Base-by-base conservation (phyloP, 2,797 vertebrate species). In the Merluccius polli region DNA sequence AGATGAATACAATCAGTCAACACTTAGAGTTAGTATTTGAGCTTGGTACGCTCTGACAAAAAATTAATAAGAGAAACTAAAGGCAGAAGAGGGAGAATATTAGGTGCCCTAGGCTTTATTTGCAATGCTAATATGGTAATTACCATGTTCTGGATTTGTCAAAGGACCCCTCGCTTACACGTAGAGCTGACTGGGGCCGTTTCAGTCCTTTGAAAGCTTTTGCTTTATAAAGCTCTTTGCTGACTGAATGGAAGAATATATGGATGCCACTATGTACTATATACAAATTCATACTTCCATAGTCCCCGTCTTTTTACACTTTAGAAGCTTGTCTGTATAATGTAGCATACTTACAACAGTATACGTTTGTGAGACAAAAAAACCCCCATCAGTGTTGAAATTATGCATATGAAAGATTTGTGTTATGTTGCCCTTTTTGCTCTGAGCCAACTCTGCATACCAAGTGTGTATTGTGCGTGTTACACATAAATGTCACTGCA, bases 111-210 rank as follows among this genome's bases (percentile, higher is more conserved):
- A 13, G 29, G 0, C 38, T 4, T 59, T 13, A 72, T 77, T 81
- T 84, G 44, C 72, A 76, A 74, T 63, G 75, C 59, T 72, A 75
- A 82, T 83, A 48, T 71, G 75, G 69, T 72, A 80, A 32, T 71
- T 72, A 75, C 48, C 70, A 27, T 13, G 38, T 52, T 44, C 65
- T 77, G 35, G 24, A 76, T 71, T 68, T 71, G 27, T 52, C n/a
- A 31, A 29, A 31, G 7, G 2, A 1, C 12, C 65, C 65, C 73
- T 67, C 30, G 6, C 65, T 72, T 35, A 44, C 38, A 69, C n/a
- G 31, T 29, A 77, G 75, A 70, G 74, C 32, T 78, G 24, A 74
- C 65, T 31, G 74, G 77, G 71, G 35, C n/a, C 1, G 0, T 7
- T 30, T 11, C 52, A 63, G 9, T 38, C 18, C 31, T 31, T 27